Conservation (phyloP, 2,113 vertebrate species). For the Leucopsar rothschildi region DNA sequence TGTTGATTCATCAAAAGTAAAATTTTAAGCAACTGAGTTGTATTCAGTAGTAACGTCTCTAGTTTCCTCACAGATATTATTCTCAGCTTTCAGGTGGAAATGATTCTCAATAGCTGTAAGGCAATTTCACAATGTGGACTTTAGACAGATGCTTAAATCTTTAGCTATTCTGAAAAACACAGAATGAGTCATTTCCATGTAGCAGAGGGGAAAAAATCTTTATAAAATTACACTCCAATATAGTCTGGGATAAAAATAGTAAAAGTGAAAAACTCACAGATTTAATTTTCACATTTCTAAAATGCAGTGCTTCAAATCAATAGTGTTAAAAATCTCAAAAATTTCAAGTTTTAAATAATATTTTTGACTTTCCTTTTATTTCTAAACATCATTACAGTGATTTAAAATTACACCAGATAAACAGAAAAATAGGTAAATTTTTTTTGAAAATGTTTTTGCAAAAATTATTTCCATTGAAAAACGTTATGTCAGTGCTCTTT, state of each 20-base stretch:
- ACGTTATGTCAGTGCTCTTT: not conserved
- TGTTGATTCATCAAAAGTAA: not conserved
- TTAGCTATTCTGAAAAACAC: not conserved
- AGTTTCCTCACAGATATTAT: not conserved
- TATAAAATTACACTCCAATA: not conserved
- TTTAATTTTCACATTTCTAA: conserved; percentile 6
- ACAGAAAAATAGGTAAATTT: not conserved
- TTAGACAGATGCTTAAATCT: not conserved
- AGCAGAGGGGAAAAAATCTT: not conserved
- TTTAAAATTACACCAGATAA: not conserved
- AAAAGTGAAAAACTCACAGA: not conserved
- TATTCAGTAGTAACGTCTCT: not conserved
- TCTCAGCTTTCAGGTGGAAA: conserved; percentile 3
- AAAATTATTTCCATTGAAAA: not conserved
- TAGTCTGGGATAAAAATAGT: not conserved
- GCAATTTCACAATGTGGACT: not conserved
- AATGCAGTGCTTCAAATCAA: not conserved
- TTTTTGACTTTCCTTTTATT: not conserved
- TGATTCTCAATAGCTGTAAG: not conserved
- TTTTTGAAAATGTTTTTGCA: not conserved
- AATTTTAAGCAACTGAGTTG: not conserved
- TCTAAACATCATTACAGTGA: not conserved
- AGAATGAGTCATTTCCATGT: conserved; percentile 8
- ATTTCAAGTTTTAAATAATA: not conserved
- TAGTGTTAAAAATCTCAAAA: not conserved